Evolutionary conservation across 2,113 vertebrate species (phyloP).

Genomic region (Notothenia rossii): DNA sequence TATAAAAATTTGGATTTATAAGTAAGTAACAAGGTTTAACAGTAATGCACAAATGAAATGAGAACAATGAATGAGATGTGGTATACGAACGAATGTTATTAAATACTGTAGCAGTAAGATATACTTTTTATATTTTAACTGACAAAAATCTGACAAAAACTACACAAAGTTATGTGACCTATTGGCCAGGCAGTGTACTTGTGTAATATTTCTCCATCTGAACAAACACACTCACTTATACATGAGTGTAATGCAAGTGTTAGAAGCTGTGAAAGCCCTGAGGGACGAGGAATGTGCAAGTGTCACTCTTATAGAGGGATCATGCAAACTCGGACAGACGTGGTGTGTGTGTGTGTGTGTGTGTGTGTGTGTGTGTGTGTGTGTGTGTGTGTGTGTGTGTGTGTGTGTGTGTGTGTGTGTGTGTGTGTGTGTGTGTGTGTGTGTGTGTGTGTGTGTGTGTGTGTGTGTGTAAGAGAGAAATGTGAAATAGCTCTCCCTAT

Average conservation of each 20-base stretch:
- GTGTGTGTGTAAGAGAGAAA: not conserved
- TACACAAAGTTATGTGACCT: not conserved
- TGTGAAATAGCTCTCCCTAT: not conserved
- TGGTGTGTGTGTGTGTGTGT: not conserved
- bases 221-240: constrained; percentile 25
- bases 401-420: too few relatives aligned
- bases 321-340: constrained; percentile 38
- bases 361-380: too few relatives aligned
- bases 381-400: too few relatives aligned
- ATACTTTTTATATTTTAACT: not conserved
- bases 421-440: not conserved
- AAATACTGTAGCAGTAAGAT: too few relatives aligned
- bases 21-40: too few relatives aligned
- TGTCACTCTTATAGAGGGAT: constrained; percentile 51
- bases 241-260: not conserved
- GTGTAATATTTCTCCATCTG: not conserved
- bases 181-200: not conserved
- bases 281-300: constrained; percentile 30
- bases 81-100: too few relatives aligned
- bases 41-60: too few relatives aligned
- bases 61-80: too few relatives aligned
- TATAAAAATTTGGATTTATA: too few relatives aligned
- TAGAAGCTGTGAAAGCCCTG: constrained; percentile 25
- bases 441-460: not conserved
- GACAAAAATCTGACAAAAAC: constrained; percentile 1